These are phyloP conservation scores for Leucoma salicis DNA, from an alignment of 2,888 invertebrate species.

Conservation along the genomic window DNA sequence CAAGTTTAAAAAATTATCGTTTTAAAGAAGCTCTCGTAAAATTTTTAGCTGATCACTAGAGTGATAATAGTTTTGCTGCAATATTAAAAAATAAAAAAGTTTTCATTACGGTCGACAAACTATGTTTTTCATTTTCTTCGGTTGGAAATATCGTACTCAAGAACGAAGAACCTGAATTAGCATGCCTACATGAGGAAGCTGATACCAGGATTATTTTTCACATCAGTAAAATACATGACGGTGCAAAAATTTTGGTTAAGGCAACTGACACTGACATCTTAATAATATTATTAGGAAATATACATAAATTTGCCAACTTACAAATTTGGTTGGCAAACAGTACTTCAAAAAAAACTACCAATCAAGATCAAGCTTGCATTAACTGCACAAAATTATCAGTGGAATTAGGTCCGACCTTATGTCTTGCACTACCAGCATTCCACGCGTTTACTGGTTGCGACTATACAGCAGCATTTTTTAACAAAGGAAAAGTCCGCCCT, in stretches of 20 bases:
- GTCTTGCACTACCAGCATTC: slow-evolving; percentile 17
- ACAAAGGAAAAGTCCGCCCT: slow-evolving; percentile 25
- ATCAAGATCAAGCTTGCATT: no score
- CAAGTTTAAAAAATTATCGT: slow-evolving; percentile 36
- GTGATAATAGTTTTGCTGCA: no score
- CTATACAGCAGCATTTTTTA: slow-evolving; percentile 26
- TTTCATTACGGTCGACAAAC: no score
- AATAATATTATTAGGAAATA: slow-evolving; percentile 5
- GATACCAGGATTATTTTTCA: slow-evolving; percentile 1
- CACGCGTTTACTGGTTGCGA: slow-evolving; percentile 23
- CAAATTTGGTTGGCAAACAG: neutral
- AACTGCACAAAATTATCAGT: neutral
- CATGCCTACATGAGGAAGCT: slow-evolving; percentile 2
- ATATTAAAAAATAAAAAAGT: no score
- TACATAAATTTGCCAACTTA: neutral
- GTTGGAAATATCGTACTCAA: no score
- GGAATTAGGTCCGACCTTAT: neutral
- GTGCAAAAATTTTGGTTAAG: neutral
- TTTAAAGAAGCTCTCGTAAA: slow-evolving; percentile 41
- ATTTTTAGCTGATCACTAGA: slow-evolving; percentile 38
- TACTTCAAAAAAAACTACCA: no score
- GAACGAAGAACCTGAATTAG: no score
- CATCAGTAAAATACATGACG: neutral
- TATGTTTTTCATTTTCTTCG: no score
- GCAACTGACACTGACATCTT: slow-evolving; percentile 7